Percentiles rank a stretch among this genome's conserved stretches.
Evolutionary conservation across 2,113 vertebrate genomes (phyloP).

Genomic region (Brachypodius melanocephalos): DNA sequence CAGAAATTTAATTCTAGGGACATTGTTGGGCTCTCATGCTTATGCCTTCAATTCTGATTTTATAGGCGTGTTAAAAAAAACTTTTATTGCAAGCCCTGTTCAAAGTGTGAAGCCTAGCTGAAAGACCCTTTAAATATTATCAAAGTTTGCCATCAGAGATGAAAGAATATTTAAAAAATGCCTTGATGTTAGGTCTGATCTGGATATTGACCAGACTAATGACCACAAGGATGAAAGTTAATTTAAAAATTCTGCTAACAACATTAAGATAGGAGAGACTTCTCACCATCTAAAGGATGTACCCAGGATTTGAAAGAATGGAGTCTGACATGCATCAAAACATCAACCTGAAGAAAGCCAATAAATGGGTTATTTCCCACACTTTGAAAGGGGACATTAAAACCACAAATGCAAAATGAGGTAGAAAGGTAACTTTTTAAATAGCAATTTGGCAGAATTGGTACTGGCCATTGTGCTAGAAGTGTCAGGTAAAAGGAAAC

Average conservation of each 20-base stretch:
- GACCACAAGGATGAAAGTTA: not conserved
- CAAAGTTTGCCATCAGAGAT: not conserved
- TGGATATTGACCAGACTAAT: not conserved
- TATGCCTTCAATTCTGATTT: not conserved
- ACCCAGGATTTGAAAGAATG: not conserved
- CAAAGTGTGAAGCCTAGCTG: not conserved
- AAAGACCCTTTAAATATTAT: not conserved
- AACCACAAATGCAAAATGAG: not conserved
- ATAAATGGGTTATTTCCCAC: not conserved
- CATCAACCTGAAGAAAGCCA: not conserved
- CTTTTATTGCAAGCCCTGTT: not conserved
- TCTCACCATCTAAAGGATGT: not conserved
- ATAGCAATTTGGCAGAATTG: not conserved
- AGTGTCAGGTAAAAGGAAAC: not conserved
- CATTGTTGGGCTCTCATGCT: not conserved
- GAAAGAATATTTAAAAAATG: not conserved
- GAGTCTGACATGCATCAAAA: not conserved
- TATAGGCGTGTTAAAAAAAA: not conserved
- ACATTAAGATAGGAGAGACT: not conserved
- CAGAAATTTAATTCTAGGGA: not conserved
- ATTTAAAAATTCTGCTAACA: not conserved
- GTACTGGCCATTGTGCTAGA: not conserved
- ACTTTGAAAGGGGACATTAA: not conserved
- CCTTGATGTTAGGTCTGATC: not conserved
- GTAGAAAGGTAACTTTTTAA: not conserved